Conservation (phyloP, 92 coral and sea anemone genomes). For the Zoanthus solanderi region DNA sequence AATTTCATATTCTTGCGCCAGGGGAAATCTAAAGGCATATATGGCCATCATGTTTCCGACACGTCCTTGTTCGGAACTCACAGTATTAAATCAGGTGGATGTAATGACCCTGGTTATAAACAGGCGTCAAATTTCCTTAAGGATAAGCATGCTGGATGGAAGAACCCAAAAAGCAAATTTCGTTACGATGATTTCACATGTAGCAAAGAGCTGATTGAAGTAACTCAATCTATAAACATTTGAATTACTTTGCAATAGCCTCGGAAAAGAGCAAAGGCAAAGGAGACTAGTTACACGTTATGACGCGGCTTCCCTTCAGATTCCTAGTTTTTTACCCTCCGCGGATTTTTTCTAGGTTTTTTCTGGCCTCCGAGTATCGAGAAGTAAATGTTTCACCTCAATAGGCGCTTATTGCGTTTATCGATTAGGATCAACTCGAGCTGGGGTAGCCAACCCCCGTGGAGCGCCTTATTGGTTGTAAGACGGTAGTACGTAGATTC, state of each 20-base stretch:
- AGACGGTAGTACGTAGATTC: no score
- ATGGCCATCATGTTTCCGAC: slow-evolving; percentile 1
- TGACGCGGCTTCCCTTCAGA: not conserved
- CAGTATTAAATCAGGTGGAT: not conserved
- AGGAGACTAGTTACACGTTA: slow-evolving; percentile 6
- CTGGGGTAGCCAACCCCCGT: no score
- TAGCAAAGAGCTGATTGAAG: slow-evolving; percentile 33
- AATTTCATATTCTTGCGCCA: slow-evolving; percentile 19
- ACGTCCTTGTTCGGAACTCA: not conserved
- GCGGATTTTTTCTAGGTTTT: no score
- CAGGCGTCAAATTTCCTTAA: slow-evolving; percentile 1
- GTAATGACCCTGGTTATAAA: slow-evolving; percentile 32
- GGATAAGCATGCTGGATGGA: not conserved
- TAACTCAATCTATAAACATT: slow-evolving; percentile 13
- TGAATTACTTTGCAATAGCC: slow-evolving; percentile 8
- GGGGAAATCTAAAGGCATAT: slow-evolving; percentile 4
- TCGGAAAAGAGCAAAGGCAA: slow-evolving; percentile 8
- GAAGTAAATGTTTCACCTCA: no score
- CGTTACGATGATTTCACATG: slow-evolving; percentile 3
- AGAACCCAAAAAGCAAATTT: slow-evolving; percentile 42
- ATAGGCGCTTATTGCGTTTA: no score
- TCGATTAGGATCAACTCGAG: no score
- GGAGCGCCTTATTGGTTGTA: no score
- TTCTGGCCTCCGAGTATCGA: not conserved
- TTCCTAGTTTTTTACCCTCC: not conserved